Conservation (phyloP, 2,888 invertebrate genomes). For the Hypercompe scribonia region DNA sequence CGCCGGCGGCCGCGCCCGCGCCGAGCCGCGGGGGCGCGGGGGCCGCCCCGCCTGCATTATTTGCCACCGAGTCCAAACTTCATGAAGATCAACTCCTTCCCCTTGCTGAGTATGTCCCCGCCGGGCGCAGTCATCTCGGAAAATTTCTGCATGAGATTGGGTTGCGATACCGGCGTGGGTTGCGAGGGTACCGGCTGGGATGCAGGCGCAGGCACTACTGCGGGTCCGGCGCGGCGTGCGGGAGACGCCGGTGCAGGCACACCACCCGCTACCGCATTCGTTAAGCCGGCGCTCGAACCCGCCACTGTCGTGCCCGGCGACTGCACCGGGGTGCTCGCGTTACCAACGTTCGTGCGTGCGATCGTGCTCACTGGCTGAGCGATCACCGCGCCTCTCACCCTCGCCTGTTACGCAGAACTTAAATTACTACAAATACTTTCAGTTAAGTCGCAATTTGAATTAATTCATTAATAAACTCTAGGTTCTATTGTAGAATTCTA, state of each 20-base stretch:
- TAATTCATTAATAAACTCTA: conserved; percentile 16
- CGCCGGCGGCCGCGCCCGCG: conserved; percentile 32
- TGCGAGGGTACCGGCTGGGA: conserved; percentile 56
- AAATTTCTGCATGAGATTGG: conserved; percentile 95
- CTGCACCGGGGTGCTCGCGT: conserved; percentile 80
- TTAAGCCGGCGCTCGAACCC: conserved; percentile 51
- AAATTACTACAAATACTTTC: conserved; percentile 29
- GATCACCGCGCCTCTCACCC: conserved; percentile 85
- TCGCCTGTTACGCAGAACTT: conserved; percentile 72
- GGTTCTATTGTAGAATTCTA: not conserved
- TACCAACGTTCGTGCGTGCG: conserved; percentile 89
- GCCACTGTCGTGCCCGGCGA: conserved; percentile 65
- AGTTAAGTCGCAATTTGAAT: conserved; percentile 6
- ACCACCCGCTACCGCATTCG: conserved; percentile 45
- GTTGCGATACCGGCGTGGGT: conserved; percentile 82
- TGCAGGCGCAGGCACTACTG: conserved; percentile 65
- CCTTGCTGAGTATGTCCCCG: conserved; percentile 96
- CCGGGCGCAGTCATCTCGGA: conserved; percentile 96
- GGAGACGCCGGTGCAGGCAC: conserved; percentile 55
- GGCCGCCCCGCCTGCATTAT: conserved; percentile 84
- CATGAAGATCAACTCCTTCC: conserved; percentile 97
- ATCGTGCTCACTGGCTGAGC: conserved; percentile 81
- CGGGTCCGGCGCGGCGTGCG: conserved; percentile 52
- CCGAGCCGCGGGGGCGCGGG: conserved; percentile 46
- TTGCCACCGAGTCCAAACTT: conserved; percentile 95